Evolutionary conservation across 2,888 invertebrate species (phyloP).

Genomic region (Eristalis intricaria): DNA sequence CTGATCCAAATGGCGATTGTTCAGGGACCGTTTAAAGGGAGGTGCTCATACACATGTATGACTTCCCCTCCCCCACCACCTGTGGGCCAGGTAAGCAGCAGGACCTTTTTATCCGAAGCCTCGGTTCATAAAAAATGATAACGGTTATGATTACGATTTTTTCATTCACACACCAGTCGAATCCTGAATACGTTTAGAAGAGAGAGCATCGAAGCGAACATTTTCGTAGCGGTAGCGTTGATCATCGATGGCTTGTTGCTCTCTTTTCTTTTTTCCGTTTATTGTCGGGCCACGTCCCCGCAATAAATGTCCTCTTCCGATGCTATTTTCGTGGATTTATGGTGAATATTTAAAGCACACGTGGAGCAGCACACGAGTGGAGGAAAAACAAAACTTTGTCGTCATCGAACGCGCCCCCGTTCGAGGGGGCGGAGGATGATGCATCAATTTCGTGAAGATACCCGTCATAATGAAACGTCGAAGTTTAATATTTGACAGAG

Average conservation of each 20-base stretch:
- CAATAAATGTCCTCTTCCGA: slow-evolving; percentile 41
- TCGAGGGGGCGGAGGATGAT: not conserved
- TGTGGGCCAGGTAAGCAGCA: slow-evolving; percentile 40
- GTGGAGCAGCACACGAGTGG: not conserved
- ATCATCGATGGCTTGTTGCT: slow-evolving; percentile 22
- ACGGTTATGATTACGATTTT: slow-evolving; percentile 58
- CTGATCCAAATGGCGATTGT: slow-evolving; percentile 15
- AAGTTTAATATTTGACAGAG: slow-evolving; percentile 27
- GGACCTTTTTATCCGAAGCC: not conserved
- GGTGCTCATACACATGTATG: slow-evolving; percentile 14
- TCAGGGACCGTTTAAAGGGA: slow-evolving; percentile 44
- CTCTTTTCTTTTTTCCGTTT: slow-evolving; percentile 22
- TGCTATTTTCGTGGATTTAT: slow-evolving; percentile 11
- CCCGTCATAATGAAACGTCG: slow-evolving; percentile 23
- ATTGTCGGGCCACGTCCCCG: not conserved
- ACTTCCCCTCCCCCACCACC: not conserved
- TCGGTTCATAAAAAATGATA: slow-evolving; percentile 59
- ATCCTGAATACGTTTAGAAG: slow-evolving; percentile 21
- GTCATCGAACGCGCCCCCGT: not conserved
- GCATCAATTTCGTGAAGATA: not conserved
- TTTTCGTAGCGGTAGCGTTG: slow-evolving; percentile 26
- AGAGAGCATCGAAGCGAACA: not conserved
- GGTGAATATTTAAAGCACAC: slow-evolving; percentile 41
- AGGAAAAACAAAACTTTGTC: not conserved
- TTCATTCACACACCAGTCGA: slow-evolving; percentile 36